Evolutionary conservation across 2,888 invertebrate genomes (phyloP), one percentile per base, ranked within the genome.

Genomic region (Apeira syringaria): DNA sequence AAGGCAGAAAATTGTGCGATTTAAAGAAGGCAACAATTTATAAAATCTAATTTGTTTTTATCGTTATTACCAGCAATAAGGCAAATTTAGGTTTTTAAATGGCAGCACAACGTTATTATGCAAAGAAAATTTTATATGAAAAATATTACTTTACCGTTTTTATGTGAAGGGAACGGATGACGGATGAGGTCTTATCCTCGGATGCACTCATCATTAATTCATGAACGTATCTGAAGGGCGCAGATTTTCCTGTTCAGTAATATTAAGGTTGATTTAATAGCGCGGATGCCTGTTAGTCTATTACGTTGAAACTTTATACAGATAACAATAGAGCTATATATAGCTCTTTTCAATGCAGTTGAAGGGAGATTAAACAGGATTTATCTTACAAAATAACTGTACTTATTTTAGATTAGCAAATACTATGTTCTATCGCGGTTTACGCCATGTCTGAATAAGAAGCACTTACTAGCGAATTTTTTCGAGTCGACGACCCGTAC

Each of bases 1-100:
- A 38, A 31, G 37, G 12, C 31, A 36, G 24, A 44, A 41, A 43
- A 40, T 43, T 30, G 13, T 31, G 24, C 45, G 35, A 42, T 53
- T 56, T 47, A 49, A 52, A 45, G 41, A 28, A 26, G 20, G 40
- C 49, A 53, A 51, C 52, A 46, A 52, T 61, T 62, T 62, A 62
- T 51, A 58, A 62, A 57, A 47, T 51, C 47, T 59, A 68, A 68
- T 71, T 69, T 61, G 64, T 59, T 71, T 70, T 69, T 71, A 71
- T 71, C 57, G 64, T 65, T 66, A 64, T 66, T 59, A 58, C 62
- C 57, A 61, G 68, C 63, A 62, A 64, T 69, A 68, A 68, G 57
- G 56, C 64, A 63, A 63, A 65, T 68, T 66, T 55, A 24, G 24
- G 62, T 63, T 66, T 64, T 64, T 41, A 54, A n/a, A 52, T 47